Evolutionary conservation across 2,113 vertebrate genomes (phyloP), one percentile per base, ranked within the genome.

Genomic region (Desmodus rotundus): DNA sequence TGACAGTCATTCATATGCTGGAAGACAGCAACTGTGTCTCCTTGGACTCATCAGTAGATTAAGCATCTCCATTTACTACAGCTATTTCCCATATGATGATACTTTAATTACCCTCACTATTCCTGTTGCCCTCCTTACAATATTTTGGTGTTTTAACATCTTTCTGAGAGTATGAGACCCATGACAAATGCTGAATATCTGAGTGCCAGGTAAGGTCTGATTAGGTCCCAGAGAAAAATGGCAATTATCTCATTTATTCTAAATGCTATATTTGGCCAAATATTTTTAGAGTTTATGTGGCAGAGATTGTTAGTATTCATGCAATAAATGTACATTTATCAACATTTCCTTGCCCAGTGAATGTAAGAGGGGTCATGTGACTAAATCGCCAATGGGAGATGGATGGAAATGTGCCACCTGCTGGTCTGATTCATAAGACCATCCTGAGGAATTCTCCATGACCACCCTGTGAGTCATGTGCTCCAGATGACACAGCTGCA

Each of bases 21-120:
- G 45, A 81, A 94, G 95, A 91, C 28, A 94, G 72, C 76, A 92
- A 28, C 45, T 72, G 1, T 94, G 15, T 93, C 70, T 89, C 85
- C 50, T 92, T 95, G 47, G 83, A 67, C 65, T 68, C 38, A 84
- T 56, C 33, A 70, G 85, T 58, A 61, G 54, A 80, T 72, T 78
- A 74, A 92, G 47, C 38, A 87, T 81, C 5, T 54, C 54, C 86
- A 85, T 87, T 83, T 95, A 41, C 87, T 87, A 9, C 74, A 43
- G 65, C 81, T 92, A 38, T 65, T 94, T 36, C 68, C 38, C 38
- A 31, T 68, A 50, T 77, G 74, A 86, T 65, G 61, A 70, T 84
- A 47, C 50, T 54, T 16, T 54, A 47, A 28, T 58, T 73, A 54
- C 12, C n/a, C 70, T 92, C 63, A 2, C 33, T 83, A 17, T 36